These are phyloP conservation scores for Phocides pigmalion DNA, from an alignment of 1,140 invertebrate genomes.

Conservation along the genomic window DNA sequence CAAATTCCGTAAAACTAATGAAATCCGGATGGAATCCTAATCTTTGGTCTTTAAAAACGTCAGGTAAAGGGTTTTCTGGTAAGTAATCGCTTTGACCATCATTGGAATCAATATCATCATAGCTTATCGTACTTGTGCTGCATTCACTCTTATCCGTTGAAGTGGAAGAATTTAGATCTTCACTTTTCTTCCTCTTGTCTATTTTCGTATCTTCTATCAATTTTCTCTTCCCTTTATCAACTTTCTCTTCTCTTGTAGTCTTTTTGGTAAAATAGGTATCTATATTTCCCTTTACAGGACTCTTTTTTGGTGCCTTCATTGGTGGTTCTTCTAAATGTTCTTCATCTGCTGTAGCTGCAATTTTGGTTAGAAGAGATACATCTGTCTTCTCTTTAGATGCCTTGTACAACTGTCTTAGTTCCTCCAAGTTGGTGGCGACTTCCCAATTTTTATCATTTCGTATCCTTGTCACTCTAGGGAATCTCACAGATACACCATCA, in stretches of 20 bases:
- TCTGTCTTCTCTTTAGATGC: slow-evolving; percentile 89
- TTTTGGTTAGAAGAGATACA: slow-evolving; percentile 85
- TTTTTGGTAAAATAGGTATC: slow-evolving; percentile 50
- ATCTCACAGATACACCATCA: slow-evolving; percentile 95
- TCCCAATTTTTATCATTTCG: slow-evolving; percentile 93
- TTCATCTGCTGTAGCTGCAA: slow-evolving; percentile 55
- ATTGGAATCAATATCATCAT: slow-evolving; percentile 37
- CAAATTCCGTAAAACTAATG: slow-evolving; percentile 63
- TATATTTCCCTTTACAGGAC: slow-evolving; percentile 45
- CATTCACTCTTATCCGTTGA: neutral
- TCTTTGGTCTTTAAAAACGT: slow-evolving; percentile 64
- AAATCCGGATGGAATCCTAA: slow-evolving; percentile 77
- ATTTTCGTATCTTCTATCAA: slow-evolving; percentile 37
- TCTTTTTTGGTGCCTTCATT: slow-evolving; percentile 59
- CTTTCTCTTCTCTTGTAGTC: slow-evolving; percentile 36
- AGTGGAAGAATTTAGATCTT: neutral
- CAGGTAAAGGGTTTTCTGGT: slow-evolving; percentile 69
- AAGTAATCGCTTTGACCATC: slow-evolving; percentile 40
- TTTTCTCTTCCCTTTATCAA: neutral
- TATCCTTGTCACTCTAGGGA: slow-evolving; percentile 94
- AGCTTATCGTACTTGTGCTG: slow-evolving; percentile 20
- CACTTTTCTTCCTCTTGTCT: neutral
- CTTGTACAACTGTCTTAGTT: slow-evolving; percentile 87
- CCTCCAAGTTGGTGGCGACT: slow-evolving; percentile 91
- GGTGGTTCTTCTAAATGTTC: slow-evolving; percentile 49